Evolutionary conservation across 1,140 invertebrate species (phyloP), one percentile per base, ranked within the genome.

Genomic region (Laupala kohalensis): DNA sequence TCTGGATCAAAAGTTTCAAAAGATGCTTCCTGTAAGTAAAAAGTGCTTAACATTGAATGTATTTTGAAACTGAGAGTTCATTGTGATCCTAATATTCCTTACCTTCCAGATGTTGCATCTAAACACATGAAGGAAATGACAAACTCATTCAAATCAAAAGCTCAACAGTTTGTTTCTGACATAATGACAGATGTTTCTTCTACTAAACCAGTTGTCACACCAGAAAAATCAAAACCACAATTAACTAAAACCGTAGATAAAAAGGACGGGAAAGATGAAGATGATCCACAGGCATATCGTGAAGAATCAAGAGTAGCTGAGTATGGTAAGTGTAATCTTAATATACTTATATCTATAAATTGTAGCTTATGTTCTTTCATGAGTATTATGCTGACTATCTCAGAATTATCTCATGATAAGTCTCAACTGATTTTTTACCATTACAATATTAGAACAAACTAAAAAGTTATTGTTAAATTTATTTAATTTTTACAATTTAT

Each of bases 251-350:
- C 64, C 63, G 29, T 78, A 12, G 78, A 83, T 69, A 78, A 79
- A 25, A 76, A 80, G 65, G 76, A 75, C 72, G 77, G 76, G 67
- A 78, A 80, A 72, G 80, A 79, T 68, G 80, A 77, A 67, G 82
- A 82, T 64, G 86, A 87, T 74, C 83, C 88, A 5, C 87, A 89
- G 76, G 86, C 87, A 25, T 90, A 89, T 78, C 81, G 87, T 73
- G 88, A 90, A 78, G 89, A 91, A 74, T 84, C 85, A 24, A 83
- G 89, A 74, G 81, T 87, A 25, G 84, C 88, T 62, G 88, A 90
- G 82, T 88, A 89, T 77, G 89, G 89, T 90, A 84, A 87, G 82
- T 80, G 72, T 53, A 24, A 53, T 53, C 19, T 53, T 53, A 19
- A 13, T 2, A 0, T 53, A 2, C 4, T 53, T 2, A 53, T 1